Evolutionary conservation across 2,113 vertebrate species (phyloP).

Genomic region (Python bivittatus): DNA sequence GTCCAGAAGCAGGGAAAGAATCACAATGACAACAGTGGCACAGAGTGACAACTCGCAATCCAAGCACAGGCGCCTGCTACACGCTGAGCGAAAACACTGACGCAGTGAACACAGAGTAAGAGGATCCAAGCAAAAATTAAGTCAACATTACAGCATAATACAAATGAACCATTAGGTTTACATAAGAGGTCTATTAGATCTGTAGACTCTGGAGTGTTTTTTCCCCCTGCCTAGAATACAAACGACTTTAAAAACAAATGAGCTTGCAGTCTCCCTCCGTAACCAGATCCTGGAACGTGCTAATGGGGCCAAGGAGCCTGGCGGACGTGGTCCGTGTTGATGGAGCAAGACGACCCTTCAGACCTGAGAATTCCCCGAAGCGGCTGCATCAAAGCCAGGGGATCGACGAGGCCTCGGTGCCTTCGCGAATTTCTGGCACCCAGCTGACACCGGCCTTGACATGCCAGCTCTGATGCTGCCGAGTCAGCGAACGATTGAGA

Average conservation of each 20-base stretch:
- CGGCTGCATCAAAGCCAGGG: background rate
- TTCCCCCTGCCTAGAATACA: background rate
- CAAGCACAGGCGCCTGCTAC: too few species aligned
- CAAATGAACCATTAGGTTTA: too few species aligned
- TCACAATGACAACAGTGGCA: too few species aligned
- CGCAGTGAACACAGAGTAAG: too few species aligned
- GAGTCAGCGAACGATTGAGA: background rate
- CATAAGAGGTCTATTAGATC: background rate
- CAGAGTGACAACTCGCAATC: too few species aligned
- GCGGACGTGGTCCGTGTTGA: background rate
- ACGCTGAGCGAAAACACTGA: too few species aligned
- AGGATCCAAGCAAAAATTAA: too few species aligned
- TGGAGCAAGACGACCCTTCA: background rate
- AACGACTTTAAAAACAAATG: background rate
- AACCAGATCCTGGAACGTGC: too few species aligned
- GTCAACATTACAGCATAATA: too few species aligned
- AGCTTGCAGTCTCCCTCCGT: background rate
- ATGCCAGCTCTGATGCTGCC: background rate
- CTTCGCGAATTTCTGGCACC: background rate
- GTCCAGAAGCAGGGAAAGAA: too few species aligned
- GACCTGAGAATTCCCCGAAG: background rate
- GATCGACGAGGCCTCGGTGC: background rate
- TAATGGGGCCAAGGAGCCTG: too few species aligned
- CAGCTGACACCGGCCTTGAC: background rate
- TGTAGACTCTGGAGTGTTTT: background rate